Conservation (phyloP, 2,888 invertebrate genomes). For the Acleris laterana region DNA sequence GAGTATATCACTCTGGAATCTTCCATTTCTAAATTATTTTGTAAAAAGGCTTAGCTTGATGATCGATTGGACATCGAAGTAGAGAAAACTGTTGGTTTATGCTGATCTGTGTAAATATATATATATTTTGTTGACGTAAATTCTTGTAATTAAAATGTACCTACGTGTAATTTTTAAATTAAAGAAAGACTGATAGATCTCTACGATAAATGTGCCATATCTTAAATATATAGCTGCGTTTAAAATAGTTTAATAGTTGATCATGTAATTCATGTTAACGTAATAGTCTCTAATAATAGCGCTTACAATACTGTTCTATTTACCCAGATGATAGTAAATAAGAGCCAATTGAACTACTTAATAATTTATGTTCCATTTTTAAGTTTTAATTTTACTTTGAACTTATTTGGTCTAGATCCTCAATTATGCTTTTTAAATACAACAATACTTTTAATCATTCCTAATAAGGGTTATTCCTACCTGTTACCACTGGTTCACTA, state of each 20-base stretch:
- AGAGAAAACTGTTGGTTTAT: conserved; percentile 5
- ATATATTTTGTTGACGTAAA: conserved; percentile 43
- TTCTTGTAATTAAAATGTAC: conserved; percentile 51
- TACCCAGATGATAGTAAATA: too few relatives aligned
- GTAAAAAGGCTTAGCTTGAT: background rate
- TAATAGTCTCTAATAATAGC: background rate
- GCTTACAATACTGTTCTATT: too few relatives aligned
- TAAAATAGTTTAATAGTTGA: conserved; percentile 27
- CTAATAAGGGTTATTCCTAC: too few relatives aligned
- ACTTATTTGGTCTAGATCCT: too few relatives aligned
- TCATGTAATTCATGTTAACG: conserved; percentile 29
- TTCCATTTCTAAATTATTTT: background rate
- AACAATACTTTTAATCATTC: too few relatives aligned
- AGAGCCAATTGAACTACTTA: too few relatives aligned
- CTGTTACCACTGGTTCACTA: too few relatives aligned
- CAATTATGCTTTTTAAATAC: too few relatives aligned
- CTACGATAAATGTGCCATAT: conserved; percentile 78
- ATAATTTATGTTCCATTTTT: too few relatives aligned
- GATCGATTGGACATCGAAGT: conserved; percentile 25
- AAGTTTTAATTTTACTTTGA: too few relatives aligned
- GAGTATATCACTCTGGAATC: background rate
- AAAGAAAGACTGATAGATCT: conserved; percentile 79
- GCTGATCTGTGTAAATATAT: conserved; percentile 38
- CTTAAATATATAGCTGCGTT: conserved; percentile 43
- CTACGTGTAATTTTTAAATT: conserved; percentile 49